Base-by-base conservation (phyloP, 64 coral and sea anemone genomes). In the Platygyra sinensis region DNA sequence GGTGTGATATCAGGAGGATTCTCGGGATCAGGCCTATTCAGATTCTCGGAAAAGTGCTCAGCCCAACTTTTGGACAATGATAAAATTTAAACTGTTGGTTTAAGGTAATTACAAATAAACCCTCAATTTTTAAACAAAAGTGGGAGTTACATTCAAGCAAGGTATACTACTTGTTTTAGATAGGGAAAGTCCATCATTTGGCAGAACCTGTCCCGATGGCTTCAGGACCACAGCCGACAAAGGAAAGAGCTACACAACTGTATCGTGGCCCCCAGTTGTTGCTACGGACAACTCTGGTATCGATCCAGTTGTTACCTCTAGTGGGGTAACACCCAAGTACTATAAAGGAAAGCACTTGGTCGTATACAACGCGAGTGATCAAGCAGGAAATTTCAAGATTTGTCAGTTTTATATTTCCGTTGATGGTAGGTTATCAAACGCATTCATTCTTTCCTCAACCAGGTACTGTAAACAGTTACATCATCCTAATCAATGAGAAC, bases 241-340 rank as follows among this genome's bases (percentile, higher is more conserved):
- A 72, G 67, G 65, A 11, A 61, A 46, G 6, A 88, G 65, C 65
- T 80, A 67, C 5, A 82, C 86, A 6, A 18, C 11, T 13, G 76
- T 82, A 18, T 50, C 65, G 1, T 93, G 85, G 91, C 76, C 86
- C 10, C 27, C 86, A 57, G 73, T 86, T 1, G 22, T 76, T 30
- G 91, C 78, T 9, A 82, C 69, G 8, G 91, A 93, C 69, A 93
- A 93, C 78, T 88, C 91, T 3, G 59, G 33, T 83, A 32, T 82
- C 11, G 27, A 57, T 67, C 91, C 77, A 20, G 25, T 74, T 8
- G 51, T 67, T 15, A 74, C 80, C 10, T 30, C 50, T 5, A 20
- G 13, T 52, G 91, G 91, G 61, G 31, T 87, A 28, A 74, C 32
- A 17, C 76, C 80, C 15, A 32, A 82, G 4, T 86, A 72, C 39